Evolutionary conservation across 2,797 vertebrate genomes (phyloP), one percentile per base, ranked within the genome.

Genomic region (Heliangelus exortis): DNA sequence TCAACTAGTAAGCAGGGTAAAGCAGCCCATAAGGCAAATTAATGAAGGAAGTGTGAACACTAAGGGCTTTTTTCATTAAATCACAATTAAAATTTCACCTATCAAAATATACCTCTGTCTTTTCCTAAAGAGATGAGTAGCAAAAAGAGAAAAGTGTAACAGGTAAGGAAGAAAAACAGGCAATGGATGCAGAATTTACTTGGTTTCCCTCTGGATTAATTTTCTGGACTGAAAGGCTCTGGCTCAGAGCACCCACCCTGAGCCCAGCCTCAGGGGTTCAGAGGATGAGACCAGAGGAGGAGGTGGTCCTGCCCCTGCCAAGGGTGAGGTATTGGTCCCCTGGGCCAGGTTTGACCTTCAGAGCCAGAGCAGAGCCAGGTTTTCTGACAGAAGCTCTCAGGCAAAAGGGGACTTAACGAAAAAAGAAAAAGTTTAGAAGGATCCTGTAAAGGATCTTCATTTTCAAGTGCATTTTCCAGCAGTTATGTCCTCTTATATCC

Each of bases 391-490:
- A 54, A 88, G 45, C 39, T 23, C 3, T 1, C 14, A 71, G 75
- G 26, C 26, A 77, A 65, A 48, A 50, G 14, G 9, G 71, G 6
- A 15, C 31, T 25, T 61, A 16, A 29, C 6, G 10, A 3, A 23
- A 23, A 66, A 29, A 15, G 31, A 68, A 68, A 78, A 66, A 7
- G 6, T 19, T 69, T 59, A 7, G 43, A 94, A 51, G 6, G 47
- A 58, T 39, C 39, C 7, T 17, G 11, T 62, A 26, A 83, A 36
- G 73, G 41, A 84, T 39, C 31, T 66, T 81, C 62, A 50, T 80
- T 94, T 92, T 87, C 75, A 83, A 4, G 23, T 57, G 10, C 39
- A n/a, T 91, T 94, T 93, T 89, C 66, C 53, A 88, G 62, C 48
- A 89, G 31, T 86, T 66, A 61, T 76, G 34, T 87, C 47, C 65